Base-by-base conservation (phyloP, 2,888 invertebrate genomes). In the Plagiodera versicolora region DNA sequence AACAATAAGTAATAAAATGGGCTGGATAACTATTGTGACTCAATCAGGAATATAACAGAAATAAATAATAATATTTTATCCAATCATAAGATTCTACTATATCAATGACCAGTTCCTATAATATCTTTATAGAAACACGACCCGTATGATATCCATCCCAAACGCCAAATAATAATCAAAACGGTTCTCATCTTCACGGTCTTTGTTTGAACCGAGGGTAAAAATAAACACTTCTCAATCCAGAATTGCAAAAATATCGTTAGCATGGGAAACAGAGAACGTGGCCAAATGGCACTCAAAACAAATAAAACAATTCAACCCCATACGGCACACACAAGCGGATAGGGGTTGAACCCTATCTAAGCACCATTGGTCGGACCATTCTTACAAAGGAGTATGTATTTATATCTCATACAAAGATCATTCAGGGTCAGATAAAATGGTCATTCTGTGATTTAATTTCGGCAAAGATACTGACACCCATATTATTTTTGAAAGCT, bases 261-360 rank as follows among this genome's bases (percentile, higher is more conserved):
- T 72, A 72, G 70, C 68, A 72, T 75, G 75, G 75, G 75, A 74
- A 57, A 45, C 30, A 57, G 51, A 56, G 52, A 46, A 51, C 46
- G 32, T 51, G 61, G 63, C 71, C 72, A 74, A 73, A 73, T 74
- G 74, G 68, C 71, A 66, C 71, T 66, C 66, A 76, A 76, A 75
- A 74, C 74, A 74, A 74, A 74, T 75, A 75, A 75, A 75, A 73
- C 70, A 75, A 74, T 71, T 60, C 73, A 69, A 70, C 72, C 71
- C 69, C 67, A 58, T 62, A 45, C 14, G 46, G 51, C 14, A 56
- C 56, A 44, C 18, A 39, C 4, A 14, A 39, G 39, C 39, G 39
- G 64, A 64, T 67, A 67, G 67, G 67, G 67, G 67, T 66, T 55
- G 58, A 14, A 39, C 14, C 4, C 51, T 52, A 62, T 48, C 59